Evolutionary conservation across 2,888 invertebrate genomes (phyloP).

Genomic region (Parnassius mnemosyne): DNA sequence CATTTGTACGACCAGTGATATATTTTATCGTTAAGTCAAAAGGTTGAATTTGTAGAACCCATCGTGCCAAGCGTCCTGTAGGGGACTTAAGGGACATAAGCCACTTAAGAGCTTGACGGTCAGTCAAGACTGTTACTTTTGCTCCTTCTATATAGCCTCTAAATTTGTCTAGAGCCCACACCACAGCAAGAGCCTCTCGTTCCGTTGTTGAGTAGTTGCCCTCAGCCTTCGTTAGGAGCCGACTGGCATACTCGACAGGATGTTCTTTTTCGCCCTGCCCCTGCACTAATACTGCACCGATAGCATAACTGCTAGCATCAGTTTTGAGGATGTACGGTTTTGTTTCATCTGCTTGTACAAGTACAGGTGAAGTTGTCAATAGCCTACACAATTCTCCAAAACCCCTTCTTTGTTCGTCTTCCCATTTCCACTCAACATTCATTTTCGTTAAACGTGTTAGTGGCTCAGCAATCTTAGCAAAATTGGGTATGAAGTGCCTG

Average conservation of each 20-base stretch:
- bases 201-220: too few species aligned
- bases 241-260: too few species aligned
- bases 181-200: constrained; percentile 1
- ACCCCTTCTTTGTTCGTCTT: not conserved
- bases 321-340: too few species aligned
- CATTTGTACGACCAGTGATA: constrained; percentile 45
- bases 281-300: too few species aligned
- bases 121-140: constrained; percentile 44
- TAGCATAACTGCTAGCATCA: too few species aligned
- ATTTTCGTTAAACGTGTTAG: constrained; percentile 30
- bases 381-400: not conserved
- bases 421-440: not conserved
- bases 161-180: constrained; percentile 35
- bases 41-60: too few species aligned
- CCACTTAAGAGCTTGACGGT: constrained; percentile 64
- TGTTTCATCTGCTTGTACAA: not conserved
- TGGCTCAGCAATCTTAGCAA: constrained; percentile 34
- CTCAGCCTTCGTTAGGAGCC: too few species aligned
- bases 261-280: too few species aligned
- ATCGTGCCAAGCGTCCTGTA: constrained; percentile 47
- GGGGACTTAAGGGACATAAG: constrained; percentile 52
- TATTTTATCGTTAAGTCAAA: constrained; percentile 37
- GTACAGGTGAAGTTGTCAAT: not conserved
- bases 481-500: constrained; percentile 37
- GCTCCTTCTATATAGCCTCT: constrained; percentile 47